Conservation (phyloP, 2,888 invertebrate genomes). For the Tortricodes alternella region DNA sequence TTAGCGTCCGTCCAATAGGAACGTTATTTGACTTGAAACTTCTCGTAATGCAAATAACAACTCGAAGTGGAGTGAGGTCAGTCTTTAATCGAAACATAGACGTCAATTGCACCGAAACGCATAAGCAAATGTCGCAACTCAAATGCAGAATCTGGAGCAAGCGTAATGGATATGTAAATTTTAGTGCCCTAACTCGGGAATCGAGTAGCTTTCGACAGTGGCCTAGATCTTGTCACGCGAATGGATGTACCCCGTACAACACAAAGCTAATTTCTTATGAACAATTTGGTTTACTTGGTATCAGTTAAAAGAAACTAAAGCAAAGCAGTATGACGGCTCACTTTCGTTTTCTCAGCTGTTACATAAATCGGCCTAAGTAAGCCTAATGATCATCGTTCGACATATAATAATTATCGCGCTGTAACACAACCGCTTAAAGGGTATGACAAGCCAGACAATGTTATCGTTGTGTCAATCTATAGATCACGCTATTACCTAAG, state of each 20-base stretch:
- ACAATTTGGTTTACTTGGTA: background rate
- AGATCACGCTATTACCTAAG: constrained; percentile 58
- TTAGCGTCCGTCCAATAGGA: constrained; percentile 31
- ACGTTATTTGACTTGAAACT: constrained; percentile 41
- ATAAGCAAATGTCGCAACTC: constrained; percentile 57
- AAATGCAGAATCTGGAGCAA: constrained; percentile 62
- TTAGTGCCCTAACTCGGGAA: constrained; percentile 52
- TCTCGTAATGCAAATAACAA: constrained; percentile 40
- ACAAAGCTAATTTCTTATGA: background rate
- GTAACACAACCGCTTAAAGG: constrained; percentile 32
- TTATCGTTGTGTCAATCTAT: constrained; percentile 67
- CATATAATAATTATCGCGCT: constrained; percentile 29
- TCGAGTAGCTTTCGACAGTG: constrained; percentile 51
- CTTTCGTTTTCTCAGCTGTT: constrained; percentile 25
- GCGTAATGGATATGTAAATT: constrained; percentile 68
- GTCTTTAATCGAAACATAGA: constrained; percentile 54
- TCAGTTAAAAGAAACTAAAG: constrained; percentile 9
- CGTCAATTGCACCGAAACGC: constrained; percentile 59
- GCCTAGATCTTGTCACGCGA: constrained; percentile 43
- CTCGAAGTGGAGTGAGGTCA: constrained; percentile 40
- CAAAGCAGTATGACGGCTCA: constrained; percentile 20
- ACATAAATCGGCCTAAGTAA: constrained; percentile 28
- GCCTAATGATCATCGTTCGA: constrained; percentile 31
- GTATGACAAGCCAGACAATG: constrained; percentile 47
- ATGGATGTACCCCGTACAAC: constrained; percentile 6